phyloP scores from a whole-genome alignment of 2,113 vertebrate genomes.

The Hoplias malabaricus region DNA sequence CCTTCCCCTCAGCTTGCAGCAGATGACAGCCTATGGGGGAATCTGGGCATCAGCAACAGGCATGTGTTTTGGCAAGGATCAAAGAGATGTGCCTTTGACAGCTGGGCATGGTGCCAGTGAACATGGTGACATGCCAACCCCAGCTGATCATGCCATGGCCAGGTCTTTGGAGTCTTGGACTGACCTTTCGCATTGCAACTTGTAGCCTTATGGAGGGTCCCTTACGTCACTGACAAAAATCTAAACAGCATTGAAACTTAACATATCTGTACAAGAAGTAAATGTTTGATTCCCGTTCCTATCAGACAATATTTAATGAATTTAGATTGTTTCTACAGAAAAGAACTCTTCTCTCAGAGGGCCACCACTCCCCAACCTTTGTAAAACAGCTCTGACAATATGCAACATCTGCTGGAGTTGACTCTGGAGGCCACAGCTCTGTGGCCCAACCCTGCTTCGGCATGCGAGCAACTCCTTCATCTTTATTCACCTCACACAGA shows the following conservation, averaged over 20 bases:
- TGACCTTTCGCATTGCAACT: constrained; percentile 38
- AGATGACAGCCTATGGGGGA: constrained; percentile 1
- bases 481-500: constrained; percentile 35
- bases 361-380: constrained; percentile 47
- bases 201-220: constrained; percentile 11
- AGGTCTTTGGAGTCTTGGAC: constrained; percentile 23
- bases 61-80: constrained; percentile 43
- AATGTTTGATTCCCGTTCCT: constrained; percentile 26
- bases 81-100: constrained; percentile 38
- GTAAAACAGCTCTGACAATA: constrained; percentile 33
- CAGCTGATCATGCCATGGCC: constrained; percentile 34
- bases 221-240: constrained; percentile 14
- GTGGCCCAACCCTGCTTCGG: constrained; percentile 45
- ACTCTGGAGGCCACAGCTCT: constrained; percentile 23
- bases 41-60: constrained; percentile 31
- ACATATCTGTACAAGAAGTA: not conserved
- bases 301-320: constrained; percentile 27
- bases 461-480: constrained; percentile 46
- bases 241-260: constrained; percentile 5
- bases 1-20: constrained; percentile 16
- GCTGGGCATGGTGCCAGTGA: constrained; percentile 16
- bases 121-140: constrained; percentile 37
- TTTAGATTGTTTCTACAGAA: constrained; percentile 33
- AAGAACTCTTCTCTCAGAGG: constrained; percentile 17
- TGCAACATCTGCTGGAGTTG: constrained; percentile 41